Conservation (phyloP, 2,888 invertebrate genomes). For the Caradrina clavipalpis region DNA sequence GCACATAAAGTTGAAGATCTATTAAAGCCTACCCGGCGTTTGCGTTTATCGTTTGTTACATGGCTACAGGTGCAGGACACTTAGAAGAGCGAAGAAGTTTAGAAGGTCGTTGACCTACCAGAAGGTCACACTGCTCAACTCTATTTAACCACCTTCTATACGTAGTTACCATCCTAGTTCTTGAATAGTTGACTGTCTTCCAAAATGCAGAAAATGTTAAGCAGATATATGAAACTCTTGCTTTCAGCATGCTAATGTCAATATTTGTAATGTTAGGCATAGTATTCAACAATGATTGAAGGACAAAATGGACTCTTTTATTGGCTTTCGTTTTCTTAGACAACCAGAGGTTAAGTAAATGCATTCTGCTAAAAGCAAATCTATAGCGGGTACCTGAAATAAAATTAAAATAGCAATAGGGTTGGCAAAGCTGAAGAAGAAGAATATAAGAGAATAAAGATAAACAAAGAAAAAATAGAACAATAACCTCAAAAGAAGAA, state of each 20-base stretch:
- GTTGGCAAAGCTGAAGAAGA: too few relatives aligned
- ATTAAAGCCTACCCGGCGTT: too few relatives aligned
- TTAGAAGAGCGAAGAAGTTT: too few relatives aligned
- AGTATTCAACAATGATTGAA: background rate
- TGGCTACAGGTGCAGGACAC: too few relatives aligned
- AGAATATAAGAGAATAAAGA: background rate
- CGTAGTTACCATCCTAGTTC: background rate
- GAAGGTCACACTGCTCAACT: constrained; percentile 1
- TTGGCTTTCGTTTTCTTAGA: background rate
- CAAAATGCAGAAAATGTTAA: constrained; percentile 8
- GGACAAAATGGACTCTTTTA: background rate
- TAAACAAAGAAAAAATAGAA: too few relatives aligned
- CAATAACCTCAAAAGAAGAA: too few relatives aligned
- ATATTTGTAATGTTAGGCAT: background rate
- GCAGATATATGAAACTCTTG: background rate
- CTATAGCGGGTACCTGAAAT: background rate
- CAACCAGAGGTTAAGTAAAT: background rate
- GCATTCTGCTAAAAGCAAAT: background rate
- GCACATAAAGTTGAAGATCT: too few relatives aligned
- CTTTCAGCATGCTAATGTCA: background rate
- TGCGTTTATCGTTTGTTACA: too few relatives aligned
- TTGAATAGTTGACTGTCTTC: background rate
- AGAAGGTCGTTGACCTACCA: background rate
- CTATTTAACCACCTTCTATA: constrained; percentile 2
- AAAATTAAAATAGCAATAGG: too few relatives aligned